Conservation (phyloP, 2,797 vertebrate species). For the Dromococcyx pavoninus region DNA sequence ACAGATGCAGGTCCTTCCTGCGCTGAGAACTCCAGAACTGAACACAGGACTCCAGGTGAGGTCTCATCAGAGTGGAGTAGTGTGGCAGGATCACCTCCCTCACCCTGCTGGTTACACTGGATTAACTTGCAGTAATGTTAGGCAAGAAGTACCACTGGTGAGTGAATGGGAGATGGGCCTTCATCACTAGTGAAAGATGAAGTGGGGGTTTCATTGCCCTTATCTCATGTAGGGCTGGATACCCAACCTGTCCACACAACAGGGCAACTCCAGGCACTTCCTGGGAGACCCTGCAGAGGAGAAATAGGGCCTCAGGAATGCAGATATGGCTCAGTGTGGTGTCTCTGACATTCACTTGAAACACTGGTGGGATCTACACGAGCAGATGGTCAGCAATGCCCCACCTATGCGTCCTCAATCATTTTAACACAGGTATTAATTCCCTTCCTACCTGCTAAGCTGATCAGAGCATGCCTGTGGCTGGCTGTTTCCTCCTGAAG, state of each 20-base stretch:
- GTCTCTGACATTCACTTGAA: neutral
- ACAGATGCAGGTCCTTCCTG: too few relatives aligned
- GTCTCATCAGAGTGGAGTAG: too few relatives aligned
- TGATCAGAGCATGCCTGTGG: neutral
- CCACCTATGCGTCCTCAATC: neutral
- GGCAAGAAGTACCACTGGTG: neutral
- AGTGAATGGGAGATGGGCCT: neutral
- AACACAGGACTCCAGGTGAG: too few relatives aligned
- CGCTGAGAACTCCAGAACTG: too few relatives aligned
- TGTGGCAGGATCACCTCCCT: too few relatives aligned
- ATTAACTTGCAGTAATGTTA: neutral
- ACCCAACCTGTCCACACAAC: neutral
- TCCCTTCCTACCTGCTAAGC: neutral
- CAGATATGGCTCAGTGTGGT: neutral
- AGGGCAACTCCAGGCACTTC: neutral
- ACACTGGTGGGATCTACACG: neutral
- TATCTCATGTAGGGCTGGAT: rapidly evolving
- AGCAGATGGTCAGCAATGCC: neutral
- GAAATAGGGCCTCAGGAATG: neutral
- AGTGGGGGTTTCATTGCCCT: neutral
- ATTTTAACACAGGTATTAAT: neutral
- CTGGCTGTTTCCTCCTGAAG: neutral
- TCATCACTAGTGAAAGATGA: neutral
- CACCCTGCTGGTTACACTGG: too few relatives aligned
- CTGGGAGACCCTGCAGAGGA: neutral